Conservation (phyloP, 2,113 vertebrate species). For the Vidua chalybeata region DNA sequence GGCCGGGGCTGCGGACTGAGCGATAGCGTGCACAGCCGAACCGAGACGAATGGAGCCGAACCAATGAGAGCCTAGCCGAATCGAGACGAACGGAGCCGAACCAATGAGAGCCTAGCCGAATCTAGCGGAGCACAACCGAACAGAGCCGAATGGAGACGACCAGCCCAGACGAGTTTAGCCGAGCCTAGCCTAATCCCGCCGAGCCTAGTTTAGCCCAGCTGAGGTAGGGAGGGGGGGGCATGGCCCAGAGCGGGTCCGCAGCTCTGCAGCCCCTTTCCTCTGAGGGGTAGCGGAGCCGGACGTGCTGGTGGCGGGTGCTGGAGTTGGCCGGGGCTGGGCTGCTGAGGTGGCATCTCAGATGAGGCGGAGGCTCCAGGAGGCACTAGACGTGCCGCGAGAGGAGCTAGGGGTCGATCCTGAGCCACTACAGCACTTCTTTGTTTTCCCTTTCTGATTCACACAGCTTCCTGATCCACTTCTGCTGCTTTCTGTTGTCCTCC, state of each 20-base stretch:
- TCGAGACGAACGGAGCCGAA: background rate
- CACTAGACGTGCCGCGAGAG: background rate
- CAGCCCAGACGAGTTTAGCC: fast-evolving
- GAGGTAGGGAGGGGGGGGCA: fast-evolving
- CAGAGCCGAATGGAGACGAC: background rate
- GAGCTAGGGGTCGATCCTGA: background rate
- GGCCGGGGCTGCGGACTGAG: background rate
- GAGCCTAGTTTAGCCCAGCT: background rate
- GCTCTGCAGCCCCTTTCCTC: background rate
- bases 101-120: background rate
- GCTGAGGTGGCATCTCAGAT: background rate
- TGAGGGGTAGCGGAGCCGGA: too few species aligned
- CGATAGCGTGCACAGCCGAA: too few species aligned
- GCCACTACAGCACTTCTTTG: background rate
- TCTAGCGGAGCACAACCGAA: background rate
- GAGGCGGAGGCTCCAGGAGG: background rate
- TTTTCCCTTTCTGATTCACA: background rate
- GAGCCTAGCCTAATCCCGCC: background rate
- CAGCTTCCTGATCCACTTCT: background rate
- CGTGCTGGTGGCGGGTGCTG: background rate
- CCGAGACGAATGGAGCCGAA: too few species aligned
- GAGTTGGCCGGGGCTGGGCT: background rate
- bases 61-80: background rate
- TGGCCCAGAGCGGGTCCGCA: too few species aligned
- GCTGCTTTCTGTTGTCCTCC: background rate